A percentile compares a stretch with the other conserved stretches of the same genome.
Evolutionary conservation across 37 sponge, comb jelly and placozoan species (phyloP).

Genomic region (Geodia barretti): DNA sequence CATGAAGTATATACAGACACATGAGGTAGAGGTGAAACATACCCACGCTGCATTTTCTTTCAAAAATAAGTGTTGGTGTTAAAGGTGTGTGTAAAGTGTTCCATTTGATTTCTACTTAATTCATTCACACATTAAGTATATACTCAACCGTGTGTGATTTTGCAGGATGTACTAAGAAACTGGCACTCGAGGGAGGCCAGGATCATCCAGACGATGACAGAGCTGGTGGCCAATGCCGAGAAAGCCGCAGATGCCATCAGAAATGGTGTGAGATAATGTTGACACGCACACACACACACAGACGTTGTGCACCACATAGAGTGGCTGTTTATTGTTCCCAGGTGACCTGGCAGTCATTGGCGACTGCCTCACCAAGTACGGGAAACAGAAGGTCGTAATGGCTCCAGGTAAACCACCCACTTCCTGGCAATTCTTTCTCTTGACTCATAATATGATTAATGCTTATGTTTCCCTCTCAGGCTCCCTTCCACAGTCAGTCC

Average conservation of each 20-base stretch:
- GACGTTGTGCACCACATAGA: not conserved
- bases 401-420: conserved; percentile 84
- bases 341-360: conserved; percentile 78
- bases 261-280: conserved; percentile 19
- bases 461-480: conserved; percentile 10
- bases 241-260: conserved; percentile 47
- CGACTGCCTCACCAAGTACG: conserved; percentile 35
- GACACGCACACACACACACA: not conserved
- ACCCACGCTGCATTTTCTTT: too few species aligned
- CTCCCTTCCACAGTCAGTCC: conserved; percentile 17
- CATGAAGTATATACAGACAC: not conserved
- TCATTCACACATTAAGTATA: too few species aligned
- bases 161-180: conserved; percentile 79
- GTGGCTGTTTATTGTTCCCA: conserved; percentile 24
- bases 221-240: conserved; percentile 50
- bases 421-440: too few species aligned
- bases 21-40: not conserved
- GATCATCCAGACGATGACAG: conserved; percentile 65
- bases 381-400: conserved; percentile 78
- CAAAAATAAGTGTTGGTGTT: not conserved
- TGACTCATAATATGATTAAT: not conserved
- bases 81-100: not conserved
- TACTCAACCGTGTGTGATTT: not conserved
- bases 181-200: conserved; percentile 74
- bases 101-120: not conserved